Evolutionary conservation across 2,888 invertebrate genomes (phyloP).

Genomic region (Hydrotaea diabolus): DNA sequence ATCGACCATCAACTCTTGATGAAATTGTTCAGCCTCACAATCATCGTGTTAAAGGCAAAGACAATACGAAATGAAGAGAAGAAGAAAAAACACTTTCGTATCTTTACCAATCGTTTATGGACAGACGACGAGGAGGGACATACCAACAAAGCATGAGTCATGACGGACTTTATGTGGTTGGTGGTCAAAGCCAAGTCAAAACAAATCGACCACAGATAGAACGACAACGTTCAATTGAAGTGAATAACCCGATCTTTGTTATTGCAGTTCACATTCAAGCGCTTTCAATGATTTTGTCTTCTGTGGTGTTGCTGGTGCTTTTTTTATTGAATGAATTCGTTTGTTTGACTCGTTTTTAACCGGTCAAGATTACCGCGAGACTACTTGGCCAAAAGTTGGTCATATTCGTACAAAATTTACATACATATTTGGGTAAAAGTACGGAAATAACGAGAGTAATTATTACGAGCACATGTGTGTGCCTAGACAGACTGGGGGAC

Average conservation of each 20-base stretch:
- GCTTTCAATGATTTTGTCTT: slow-evolving; percentile 47
- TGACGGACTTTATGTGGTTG: not conserved
- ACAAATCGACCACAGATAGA: not conserved
- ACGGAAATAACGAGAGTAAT: slow-evolving; percentile 52
- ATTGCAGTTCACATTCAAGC: slow-evolving; percentile 18
- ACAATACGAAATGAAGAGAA: not conserved
- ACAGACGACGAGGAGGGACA: not conserved
- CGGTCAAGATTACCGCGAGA: slow-evolving; percentile 3
- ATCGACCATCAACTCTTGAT: not conserved
- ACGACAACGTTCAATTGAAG: slow-evolving; percentile 36
- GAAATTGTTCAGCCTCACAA: not conserved
- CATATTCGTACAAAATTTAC: too few relatives aligned
- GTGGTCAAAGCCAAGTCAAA: slow-evolving; percentile 10
- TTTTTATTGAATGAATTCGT: slow-evolving; percentile 8
- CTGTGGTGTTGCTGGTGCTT: not conserved
- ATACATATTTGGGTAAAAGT: slow-evolving; percentile 40
- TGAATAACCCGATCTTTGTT: slow-evolving; percentile 53
- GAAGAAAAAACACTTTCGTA: not conserved
- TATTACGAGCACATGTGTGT: slow-evolving; percentile 8
- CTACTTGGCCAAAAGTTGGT: slow-evolving; percentile 5
- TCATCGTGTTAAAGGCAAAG: not conserved
- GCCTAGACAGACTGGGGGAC: not conserved
- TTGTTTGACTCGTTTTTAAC: slow-evolving; percentile 28
- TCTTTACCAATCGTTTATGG: slow-evolving; percentile 2
- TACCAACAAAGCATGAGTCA: slow-evolving; percentile 30